phyloP scores from a whole-genome alignment of 2,797 vertebrate genomes.

The Parambassis ranga region DNA sequence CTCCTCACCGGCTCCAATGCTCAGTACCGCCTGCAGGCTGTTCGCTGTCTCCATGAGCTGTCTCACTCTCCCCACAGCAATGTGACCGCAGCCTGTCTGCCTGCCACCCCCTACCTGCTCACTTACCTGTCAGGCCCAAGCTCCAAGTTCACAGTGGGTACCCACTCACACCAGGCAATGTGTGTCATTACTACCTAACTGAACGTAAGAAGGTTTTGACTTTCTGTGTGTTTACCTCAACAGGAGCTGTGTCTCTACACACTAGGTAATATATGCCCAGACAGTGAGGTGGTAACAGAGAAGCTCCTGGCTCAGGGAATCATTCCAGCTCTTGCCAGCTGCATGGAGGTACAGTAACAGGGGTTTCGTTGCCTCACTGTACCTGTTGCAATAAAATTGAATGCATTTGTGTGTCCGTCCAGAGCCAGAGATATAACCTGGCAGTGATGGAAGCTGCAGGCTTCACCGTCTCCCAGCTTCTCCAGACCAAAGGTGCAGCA shows the following conservation, averaged over 20 bases:
- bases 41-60: constrained; percentile 89
- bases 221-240: constrained; percentile 10
- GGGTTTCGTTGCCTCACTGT: background rate
- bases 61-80: constrained; percentile 85
- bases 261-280: constrained; percentile 90
- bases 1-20: constrained; percentile 87
- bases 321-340: constrained; percentile 84
- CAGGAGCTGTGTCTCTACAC: constrained; percentile 97
- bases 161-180: background rate
- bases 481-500: constrained; percentile 86
- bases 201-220: background rate
- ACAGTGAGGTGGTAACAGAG: constrained; percentile 82
- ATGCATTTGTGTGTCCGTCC: constrained; percentile 22
- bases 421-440: constrained; percentile 85
- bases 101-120: constrained; percentile 93
- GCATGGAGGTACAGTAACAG: constrained; percentile 83
- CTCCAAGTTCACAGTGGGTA: constrained; percentile 87
- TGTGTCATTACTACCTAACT: background rate
- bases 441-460: constrained; percentile 90
- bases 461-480: constrained; percentile 92
- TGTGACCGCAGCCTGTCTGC: constrained; percentile 85
- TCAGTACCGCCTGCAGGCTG: constrained; percentile 87
- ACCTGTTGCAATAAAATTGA: background rate
- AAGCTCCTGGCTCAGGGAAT: constrained; percentile 93
- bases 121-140: constrained; percentile 93